Evolutionary conservation across 2,113 vertebrate species (phyloP).

Genomic region (Phoxinus phoxinus): DNA sequence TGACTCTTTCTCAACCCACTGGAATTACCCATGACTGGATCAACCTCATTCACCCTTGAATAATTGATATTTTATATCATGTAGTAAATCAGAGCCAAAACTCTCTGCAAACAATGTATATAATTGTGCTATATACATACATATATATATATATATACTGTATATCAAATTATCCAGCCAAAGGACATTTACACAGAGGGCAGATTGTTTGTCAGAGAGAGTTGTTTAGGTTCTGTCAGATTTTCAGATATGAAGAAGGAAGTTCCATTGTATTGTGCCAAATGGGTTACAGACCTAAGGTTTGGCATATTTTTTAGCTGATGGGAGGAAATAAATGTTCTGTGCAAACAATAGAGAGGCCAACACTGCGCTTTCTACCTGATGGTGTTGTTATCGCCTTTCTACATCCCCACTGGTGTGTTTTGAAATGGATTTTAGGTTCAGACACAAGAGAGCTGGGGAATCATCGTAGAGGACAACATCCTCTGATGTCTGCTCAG

Average conservation of each 20-base stretch:
- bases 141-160: neutral
- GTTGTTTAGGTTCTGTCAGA: neutral
- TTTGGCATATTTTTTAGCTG: slow-evolving; percentile 1
- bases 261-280: neutral
- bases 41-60: neutral
- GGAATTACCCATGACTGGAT: neutral
- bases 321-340: slow-evolving; percentile 31
- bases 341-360: slow-evolving; percentile 36
- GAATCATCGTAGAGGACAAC: slow-evolving; percentile 1
- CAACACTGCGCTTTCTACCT: neutral
- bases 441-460: neutral
- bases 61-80: neutral
- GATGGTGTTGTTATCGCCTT: slow-evolving; percentile 26
- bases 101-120: neutral
- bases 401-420: slow-evolving; percentile 3
- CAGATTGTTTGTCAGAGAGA: neutral
- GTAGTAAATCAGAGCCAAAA: neutral
- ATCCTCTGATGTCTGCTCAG: slow-evolving; percentile 26
- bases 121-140: neutral
- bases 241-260: neutral
- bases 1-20: neutral
- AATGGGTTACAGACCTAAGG: slow-evolving; percentile 17
- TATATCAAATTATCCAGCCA: neutral
- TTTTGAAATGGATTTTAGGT: slow-evolving; percentile 27
- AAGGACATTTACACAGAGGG: neutral